Base-by-base conservation (phyloP, 1,140 invertebrate species). In the Lamellibrachia luymesi region DNA sequence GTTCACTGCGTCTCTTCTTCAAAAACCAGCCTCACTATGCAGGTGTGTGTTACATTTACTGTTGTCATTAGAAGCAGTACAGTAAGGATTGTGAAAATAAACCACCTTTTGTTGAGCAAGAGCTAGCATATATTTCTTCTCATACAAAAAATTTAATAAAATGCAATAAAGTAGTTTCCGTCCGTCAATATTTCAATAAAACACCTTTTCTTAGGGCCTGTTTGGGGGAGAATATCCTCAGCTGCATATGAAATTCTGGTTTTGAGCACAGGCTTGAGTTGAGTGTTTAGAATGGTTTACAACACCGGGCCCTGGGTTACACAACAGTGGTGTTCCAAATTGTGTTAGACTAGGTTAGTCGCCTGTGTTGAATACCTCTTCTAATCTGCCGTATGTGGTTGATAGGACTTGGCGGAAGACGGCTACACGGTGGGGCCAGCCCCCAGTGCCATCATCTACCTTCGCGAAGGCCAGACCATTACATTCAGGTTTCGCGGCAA, bases 401-500 rank as follows among this genome's bases (percentile, higher is more conserved):
- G 17, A 22, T 22, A 80, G 64, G 64, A 80, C 2, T 80, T 80
- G 64, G 64, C 64, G 25, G 64, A 80, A 8, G 64, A 80, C 13
- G 95, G 95, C 80, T 95, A 94, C 92, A 94, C 94, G 5, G 93
- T 94, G 10, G 95, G 95, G 7, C 95, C 95, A 10, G 17, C 91
- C 49, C 94, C 94, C 8, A 94, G 94, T 91, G 94, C 93, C 51
- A 94, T 94, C n/a, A 92, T 95, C 38, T 90, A 94, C 50, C 93
- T 95, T 0, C 94, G 93, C 90, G 95, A 95, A 94, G 95, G 95
- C 89, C 95, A 95, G 93, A 92, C 93, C 8, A n/a, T 95, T 51
- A 92, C 94, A 10, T 38, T 95, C 10, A 8, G 91, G 4, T 95
- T 95, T 93, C 94, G 95, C 89, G 95, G 95, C 91, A 95, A 95